phyloP scores from a whole-genome alignment of 35 echinoderm and acorn worm species.

The Apostichopus parvimensis region DNA sequence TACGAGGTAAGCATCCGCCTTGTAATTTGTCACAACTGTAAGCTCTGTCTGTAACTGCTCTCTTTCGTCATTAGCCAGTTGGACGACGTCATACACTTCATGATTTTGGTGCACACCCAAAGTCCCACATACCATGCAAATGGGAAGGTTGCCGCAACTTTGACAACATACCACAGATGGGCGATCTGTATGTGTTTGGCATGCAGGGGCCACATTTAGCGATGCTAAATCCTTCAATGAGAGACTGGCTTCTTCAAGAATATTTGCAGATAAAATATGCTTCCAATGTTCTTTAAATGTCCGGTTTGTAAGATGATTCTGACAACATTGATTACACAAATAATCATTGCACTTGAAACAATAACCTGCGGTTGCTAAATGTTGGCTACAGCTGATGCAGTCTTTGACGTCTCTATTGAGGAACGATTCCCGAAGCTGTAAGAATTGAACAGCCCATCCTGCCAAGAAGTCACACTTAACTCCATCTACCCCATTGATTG shows the following conservation, averaged over 20 bases:
- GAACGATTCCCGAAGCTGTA: not conserved
- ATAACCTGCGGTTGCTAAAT: not conserved
- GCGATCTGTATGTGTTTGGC: not conserved
- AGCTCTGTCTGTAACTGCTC: not conserved
- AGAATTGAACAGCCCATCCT: not conserved
- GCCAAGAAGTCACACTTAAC: slow-evolving; percentile 8
- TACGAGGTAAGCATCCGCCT: not conserved
- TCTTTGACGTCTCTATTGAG: not conserved
- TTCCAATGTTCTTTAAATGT: not conserved
- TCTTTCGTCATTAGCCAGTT: not conserved
- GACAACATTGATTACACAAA: slow-evolving; percentile 4
- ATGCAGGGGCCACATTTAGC: not conserved
- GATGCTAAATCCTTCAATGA: not conserved
- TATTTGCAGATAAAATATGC: not conserved
- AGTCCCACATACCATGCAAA: slow-evolving; percentile 24
- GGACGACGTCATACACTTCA: not conserved
- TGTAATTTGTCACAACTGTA: not conserved
- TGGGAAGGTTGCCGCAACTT: slow-evolving; percentile 24
- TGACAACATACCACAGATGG: not conserved
- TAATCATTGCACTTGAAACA: slow-evolving; percentile 37
- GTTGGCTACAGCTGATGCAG: not conserved
- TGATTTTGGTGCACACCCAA: not conserved
- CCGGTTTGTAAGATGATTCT: not conserved
- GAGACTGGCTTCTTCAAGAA: not conserved
- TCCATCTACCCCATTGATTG: slow-evolving; percentile 21